phyloP scores from a whole-genome alignment of 2,888 invertebrate genomes.

The Drosophila mettleri region DNA sequence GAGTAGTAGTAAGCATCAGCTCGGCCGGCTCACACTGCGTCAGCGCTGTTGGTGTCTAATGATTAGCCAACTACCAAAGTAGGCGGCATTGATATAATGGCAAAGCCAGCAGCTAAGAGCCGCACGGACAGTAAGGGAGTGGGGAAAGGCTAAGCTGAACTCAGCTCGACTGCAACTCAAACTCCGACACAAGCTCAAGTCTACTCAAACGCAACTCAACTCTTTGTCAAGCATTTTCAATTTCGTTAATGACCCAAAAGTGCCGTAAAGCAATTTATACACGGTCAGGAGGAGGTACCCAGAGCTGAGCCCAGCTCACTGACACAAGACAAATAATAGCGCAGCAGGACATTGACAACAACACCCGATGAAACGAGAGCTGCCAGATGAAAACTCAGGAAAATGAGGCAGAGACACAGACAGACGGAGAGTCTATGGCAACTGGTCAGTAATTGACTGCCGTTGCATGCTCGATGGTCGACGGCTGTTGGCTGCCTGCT shows the following conservation, averaged over 20 bases:
- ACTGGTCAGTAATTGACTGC: slow-evolving; percentile 70
- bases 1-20: slow-evolving; percentile 1
- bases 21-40: slow-evolving; percentile 15
- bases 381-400: slow-evolving; percentile 19
- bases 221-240: slow-evolving; percentile 80
- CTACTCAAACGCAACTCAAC: slow-evolving; percentile 35
- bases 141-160: slow-evolving; percentile 3
- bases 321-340: slow-evolving; percentile 83
- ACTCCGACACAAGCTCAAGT: slow-evolving; percentile 2
- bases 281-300: slow-evolving; percentile 29
- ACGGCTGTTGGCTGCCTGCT: slow-evolving; percentile 34
- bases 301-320: slow-evolving; percentile 44
- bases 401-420: slow-evolving; percentile 11
- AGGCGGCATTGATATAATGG: slow-evolving; percentile 81
- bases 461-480: slow-evolving; percentile 40
- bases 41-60: slow-evolving; percentile 67
- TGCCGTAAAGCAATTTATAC: slow-evolving; percentile 83
- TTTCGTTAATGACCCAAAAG: slow-evolving; percentile 84
- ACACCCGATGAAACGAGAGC: slow-evolving; percentile 63
- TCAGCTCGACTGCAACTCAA: slow-evolving; percentile 15
- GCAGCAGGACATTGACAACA: slow-evolving; percentile 84
- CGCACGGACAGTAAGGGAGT: not conserved
- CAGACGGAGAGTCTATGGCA: slow-evolving; percentile 49
- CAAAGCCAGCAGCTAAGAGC: slow-evolving; percentile 25
- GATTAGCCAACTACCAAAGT: slow-evolving; percentile 74